Evolutionary conservation across 2,888 invertebrate genomes (phyloP), one percentile per base, ranked within the genome.

Genomic region (Cordilura impudica): DNA sequence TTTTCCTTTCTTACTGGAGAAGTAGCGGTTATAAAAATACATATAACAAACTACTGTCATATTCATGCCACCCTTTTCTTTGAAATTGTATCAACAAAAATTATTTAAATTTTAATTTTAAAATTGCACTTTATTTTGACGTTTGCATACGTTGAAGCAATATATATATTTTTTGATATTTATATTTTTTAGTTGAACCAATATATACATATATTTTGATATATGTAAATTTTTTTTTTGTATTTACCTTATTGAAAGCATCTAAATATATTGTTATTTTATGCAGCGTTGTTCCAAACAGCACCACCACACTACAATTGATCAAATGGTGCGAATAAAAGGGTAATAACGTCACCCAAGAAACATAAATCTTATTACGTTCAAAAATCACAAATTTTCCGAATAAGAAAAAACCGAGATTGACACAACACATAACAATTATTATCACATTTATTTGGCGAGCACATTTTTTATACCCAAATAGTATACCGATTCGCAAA

Each of bases 311-410:
- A 0, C 82, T 82, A 26, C 84, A 84, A 1, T 88, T 82, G 6
- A 87, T 78, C n/a, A 87, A 74, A 56, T 86, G 84, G 2, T 88
- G 86, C 0, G 87, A 84, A 56, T 86, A 87, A 73, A 85, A 88
- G 10, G 86, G 82, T 0, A 85, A 4, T 6, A 73, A 21, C 0
- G 84, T 83, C 19, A 82, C 53, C 16, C 80, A 65, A 0, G 83
- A 70, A 0, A 85, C 53, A 1, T 47, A 31, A 4, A 82, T 58
- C 0, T 51, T 71, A 14, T 73, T 78, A 0, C 26, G 76, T 0
- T 53, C 2, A 6, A 87, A 78, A 2, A 88, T 61, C 26, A 74
- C 66, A 2, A 74, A 31, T 16, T 73, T 67, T 14, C 86, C 86
- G 1, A 83, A 75, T 1, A 63, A 0, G 5, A 84, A 73, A 67